These are phyloP conservation scores for Hoplodrina blanda DNA, from an alignment of 2,888 invertebrate species.

Conservation along the genomic window DNA sequence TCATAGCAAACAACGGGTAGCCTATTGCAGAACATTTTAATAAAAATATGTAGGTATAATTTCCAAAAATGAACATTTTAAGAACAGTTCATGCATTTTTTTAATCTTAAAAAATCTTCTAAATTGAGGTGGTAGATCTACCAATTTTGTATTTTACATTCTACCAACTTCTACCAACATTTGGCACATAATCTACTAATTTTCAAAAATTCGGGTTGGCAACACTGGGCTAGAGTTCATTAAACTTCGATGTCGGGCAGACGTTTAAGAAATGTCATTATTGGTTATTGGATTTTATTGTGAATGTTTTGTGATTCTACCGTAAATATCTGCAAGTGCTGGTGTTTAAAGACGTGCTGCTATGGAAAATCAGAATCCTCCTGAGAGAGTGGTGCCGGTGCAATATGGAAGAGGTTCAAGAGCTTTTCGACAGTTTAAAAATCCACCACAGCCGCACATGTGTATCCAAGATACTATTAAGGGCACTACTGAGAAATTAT, in stretches of 20 bases:
- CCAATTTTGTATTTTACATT: too few species aligned
- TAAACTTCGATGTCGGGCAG: constrained; percentile 82
- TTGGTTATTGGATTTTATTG: constrained; percentile 77
- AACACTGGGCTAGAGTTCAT: constrained; percentile 84
- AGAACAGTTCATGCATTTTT: too few species aligned
- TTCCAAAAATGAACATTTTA: too few species aligned
- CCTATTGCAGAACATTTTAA: too few species aligned
- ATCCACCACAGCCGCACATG: constrained; percentile 94
- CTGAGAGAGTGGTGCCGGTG: constrained; percentile 86
- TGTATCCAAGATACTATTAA: constrained; percentile 92
- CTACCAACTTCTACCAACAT: too few species aligned
- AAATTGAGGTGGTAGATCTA: too few species aligned
- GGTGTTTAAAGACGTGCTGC: constrained; percentile 65
- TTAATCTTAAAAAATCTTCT: too few species aligned
- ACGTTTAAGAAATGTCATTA: constrained; percentile 79
- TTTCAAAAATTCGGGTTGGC: too few species aligned
- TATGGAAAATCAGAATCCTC: constrained; percentile 86
- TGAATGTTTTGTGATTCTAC: constrained; percentile 75
- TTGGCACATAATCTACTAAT: too few species aligned
- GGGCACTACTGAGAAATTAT: constrained; percentile 90
- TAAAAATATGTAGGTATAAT: too few species aligned
- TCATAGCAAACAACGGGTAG: too few species aligned
- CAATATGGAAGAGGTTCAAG: constrained; percentile 91
- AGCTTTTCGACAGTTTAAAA: constrained; percentile 93
- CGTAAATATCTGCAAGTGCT: constrained; percentile 64